Evolutionary conservation across 2,797 vertebrate genomes (phyloP).

Genomic region (Sebastiscus tertius): DNA sequence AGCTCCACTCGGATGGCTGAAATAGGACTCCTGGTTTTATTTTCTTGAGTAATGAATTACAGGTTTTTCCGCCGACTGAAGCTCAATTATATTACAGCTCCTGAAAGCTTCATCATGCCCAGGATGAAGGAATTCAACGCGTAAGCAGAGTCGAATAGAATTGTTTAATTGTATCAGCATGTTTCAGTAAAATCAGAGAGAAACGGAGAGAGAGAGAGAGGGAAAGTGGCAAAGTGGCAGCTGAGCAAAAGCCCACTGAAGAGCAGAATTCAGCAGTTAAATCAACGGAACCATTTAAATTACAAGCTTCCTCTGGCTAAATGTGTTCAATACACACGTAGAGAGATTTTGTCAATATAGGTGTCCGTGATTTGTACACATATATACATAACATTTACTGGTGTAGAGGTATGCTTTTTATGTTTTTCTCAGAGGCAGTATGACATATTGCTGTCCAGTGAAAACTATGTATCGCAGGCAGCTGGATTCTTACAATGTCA

Average conservation of each 20-base stretch:
- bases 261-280: background rate
- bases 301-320: background rate
- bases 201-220: background rate
- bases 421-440: too few species aligned
- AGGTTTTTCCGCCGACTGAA: conserved; percentile 77
- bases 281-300: background rate
- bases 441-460: too few species aligned
- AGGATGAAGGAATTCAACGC: conserved; percentile 78
- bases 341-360: background rate
- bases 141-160: conserved; percentile 80
- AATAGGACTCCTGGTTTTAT: conserved; percentile 77
- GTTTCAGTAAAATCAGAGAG: conserved; percentile 53
- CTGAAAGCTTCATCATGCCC: conserved; percentile 79
- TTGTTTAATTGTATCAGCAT: conserved; percentile 83
- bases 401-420: too few species aligned
- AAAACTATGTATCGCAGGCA: background rate
- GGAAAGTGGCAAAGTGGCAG: conserved; percentile 3
- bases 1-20: conserved; percentile 66
- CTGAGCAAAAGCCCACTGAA: background rate
- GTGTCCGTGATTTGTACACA: background rate
- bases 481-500: too few species aligned
- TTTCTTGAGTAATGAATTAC: conserved; percentile 82
- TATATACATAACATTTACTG: too few species aligned
- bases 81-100: conserved; percentile 81
- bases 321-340: background rate